Percentiles rank a stretch among this genome's conserved stretches.
These are phyloP conservation scores for Mareca strepera DNA, from an alignment of 2,797 vertebrate genomes.

Conservation along the genomic window DNA sequence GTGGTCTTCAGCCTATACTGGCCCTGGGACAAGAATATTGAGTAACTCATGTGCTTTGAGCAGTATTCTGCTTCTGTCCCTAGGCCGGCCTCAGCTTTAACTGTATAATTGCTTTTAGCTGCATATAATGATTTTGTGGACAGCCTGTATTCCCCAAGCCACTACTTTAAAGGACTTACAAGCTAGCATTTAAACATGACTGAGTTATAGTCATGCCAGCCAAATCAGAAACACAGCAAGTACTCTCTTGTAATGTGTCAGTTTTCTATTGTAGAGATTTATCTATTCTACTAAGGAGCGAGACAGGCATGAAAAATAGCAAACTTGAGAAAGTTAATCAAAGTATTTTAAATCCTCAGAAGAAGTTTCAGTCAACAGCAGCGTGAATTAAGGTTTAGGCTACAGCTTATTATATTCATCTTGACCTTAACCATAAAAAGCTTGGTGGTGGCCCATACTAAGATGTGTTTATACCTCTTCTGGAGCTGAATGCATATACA, in stretches of 20 bases:
- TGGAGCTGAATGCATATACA: background rate
- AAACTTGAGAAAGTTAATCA: slow-evolving; percentile 51
- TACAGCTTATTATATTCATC: slow-evolving; percentile 5
- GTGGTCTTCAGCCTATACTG: background rate
- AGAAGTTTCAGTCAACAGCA: background rate
- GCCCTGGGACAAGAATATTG: background rate
- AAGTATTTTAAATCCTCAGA: slow-evolving; percentile 28
- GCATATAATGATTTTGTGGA: background rate
- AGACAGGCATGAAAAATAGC: slow-evolving; percentile 2
- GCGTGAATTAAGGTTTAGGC: background rate
- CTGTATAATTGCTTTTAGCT: background rate
- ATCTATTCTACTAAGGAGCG: background rate
- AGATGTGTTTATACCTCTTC: background rate
- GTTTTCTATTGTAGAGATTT: slow-evolving; percentile 25
- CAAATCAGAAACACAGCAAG: background rate
- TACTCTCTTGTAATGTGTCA: background rate
- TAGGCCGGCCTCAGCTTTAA: background rate
- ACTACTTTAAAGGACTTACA: background rate
- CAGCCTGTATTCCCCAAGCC: background rate
- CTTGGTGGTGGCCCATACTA: background rate
- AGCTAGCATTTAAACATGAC: background rate
- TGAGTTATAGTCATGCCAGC: background rate
- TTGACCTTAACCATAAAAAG: slow-evolving; percentile 25
- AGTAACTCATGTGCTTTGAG: background rate
- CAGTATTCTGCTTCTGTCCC: background rate